Base-by-base conservation (phyloP, 1,140 invertebrate genomes). In the Polyergus mexicanus region DNA sequence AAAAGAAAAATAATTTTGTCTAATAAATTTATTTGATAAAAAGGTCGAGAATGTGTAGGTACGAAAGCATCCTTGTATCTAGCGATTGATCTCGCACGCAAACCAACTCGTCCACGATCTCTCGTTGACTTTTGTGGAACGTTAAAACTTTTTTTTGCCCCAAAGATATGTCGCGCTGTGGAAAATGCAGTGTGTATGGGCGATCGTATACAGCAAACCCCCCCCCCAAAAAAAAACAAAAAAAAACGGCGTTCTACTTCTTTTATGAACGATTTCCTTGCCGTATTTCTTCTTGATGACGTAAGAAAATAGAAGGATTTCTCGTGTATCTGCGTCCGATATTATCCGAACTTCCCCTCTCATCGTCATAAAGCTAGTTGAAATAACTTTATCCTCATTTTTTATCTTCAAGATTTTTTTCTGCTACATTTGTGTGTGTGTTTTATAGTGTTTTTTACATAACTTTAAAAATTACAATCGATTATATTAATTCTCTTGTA, bases 21-120 rank as follows among this genome's bases (percentile, higher is more conserved):
- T 11, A 7, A 47, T 6, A 7, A 13, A 47, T 47, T 60, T 69
- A 56, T 58, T 72, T 10, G 38, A 60, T 72, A 74, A 60, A 81
- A 78, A 69, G 58, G 19, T 22, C 25, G 22, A 16, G 19, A 38
- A 44, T 72, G 8, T 72, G 8, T 41, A 60, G 4, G 7, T 32
- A 58, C 38, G 38, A 71, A 81, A 71, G 25, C 78, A 81, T 81
- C 78, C 19, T 44, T 71, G 13, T 81, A 81, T 81, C 78, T 81
- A 13, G 32, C 68, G 51, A 47, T 60, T 60, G 35, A 83, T 83
- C 78, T 83, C 38, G 68, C 78, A 83, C 78, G 68, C 54, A 54
- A 83, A 54, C 68, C 19, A 74, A 35, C 78, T 60, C 25, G 47
- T 5, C 8, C 13, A 28, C 77, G 38, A 83, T 74, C n/a, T 62